phyloP scores from a whole-genome alignment of 2,797 vertebrate species.

The Cryptoprocta ferox region DNA sequence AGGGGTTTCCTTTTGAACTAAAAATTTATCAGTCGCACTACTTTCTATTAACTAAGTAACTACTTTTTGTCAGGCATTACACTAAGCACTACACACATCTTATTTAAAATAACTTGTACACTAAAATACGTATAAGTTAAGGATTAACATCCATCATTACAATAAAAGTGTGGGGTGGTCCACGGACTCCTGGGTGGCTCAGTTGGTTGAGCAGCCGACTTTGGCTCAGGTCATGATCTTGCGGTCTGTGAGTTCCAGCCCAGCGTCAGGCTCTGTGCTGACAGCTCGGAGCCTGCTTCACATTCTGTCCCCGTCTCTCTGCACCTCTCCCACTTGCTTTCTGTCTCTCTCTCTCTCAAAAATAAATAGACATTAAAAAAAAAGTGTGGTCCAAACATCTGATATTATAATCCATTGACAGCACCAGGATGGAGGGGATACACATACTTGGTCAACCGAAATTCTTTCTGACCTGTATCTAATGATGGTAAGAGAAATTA shows the following conservation, averaged over 20 bases:
- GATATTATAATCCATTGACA: neutral
- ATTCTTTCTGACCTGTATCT: neutral
- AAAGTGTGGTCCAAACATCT: neutral
- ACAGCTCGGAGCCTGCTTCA: too few relatives aligned
- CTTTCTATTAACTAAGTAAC: conserved; percentile 1
- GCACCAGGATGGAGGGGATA: neutral
- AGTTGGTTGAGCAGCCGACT: too few relatives aligned
- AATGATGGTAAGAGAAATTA: neutral
- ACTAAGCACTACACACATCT: neutral
- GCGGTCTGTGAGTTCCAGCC: too few relatives aligned
- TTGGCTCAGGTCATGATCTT: too few relatives aligned
- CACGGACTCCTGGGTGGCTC: too few relatives aligned
- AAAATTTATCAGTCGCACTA: neutral
- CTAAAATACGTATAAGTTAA: neutral
- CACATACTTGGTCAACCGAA: neutral
- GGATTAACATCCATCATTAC: neutral
- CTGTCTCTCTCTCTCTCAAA: too few relatives aligned
- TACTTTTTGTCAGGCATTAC: conserved; percentile 8
- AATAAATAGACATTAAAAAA: neutral
- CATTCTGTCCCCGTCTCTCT: too few relatives aligned
- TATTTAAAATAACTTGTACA: neutral
- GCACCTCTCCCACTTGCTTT: too few relatives aligned
- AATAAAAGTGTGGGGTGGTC: neutral
- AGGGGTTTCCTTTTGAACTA: neutral
- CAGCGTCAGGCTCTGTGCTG: too few relatives aligned